phyloP scores from a whole-genome alignment of 2,888 invertebrate species.

The Lithophane leautieri region DNA sequence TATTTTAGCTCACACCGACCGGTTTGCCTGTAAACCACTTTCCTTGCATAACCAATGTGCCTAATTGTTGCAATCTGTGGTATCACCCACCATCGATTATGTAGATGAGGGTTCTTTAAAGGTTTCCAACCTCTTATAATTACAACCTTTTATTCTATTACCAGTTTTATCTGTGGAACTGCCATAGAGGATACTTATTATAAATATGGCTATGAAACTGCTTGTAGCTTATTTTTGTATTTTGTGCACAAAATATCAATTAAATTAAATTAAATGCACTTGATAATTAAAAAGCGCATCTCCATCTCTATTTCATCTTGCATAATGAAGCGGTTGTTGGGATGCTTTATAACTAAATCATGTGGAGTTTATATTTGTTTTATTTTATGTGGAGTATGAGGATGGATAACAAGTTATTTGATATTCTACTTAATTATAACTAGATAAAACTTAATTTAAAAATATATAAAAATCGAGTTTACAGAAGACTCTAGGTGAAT shows the following conservation, averaged over 20 bases:
- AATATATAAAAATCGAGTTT: constrained; percentile 4
- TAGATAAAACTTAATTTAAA: constrained; percentile 18
- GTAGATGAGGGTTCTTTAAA: constrained; percentile 33
- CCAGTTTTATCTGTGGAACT: constrained; percentile 7
- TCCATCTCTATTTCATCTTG: constrained; percentile 6
- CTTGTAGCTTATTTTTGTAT: constrained; percentile 9
- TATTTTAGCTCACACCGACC: constrained; percentile 65
- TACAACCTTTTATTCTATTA: constrained; percentile 6
- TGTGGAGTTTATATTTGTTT: constrained; percentile 24
- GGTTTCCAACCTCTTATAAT: constrained; percentile 40
- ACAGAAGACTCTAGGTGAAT: constrained; percentile 2
- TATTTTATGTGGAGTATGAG: background rate
- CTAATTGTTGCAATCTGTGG: constrained; percentile 65
- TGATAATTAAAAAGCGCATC: constrained; percentile 31
- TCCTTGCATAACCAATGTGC: constrained; percentile 71
- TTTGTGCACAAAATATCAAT: constrained; percentile 21
- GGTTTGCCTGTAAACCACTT: constrained; percentile 66
- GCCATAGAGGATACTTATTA: background rate
- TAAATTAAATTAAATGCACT: constrained; percentile 29
- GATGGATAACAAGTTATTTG: constrained; percentile 1
- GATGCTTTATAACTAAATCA: constrained; percentile 20
- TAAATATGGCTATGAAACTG: background rate
- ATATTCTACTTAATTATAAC: constrained; percentile 5
- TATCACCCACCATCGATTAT: constrained; percentile 59
- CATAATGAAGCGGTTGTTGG: constrained; percentile 27